phyloP scores from a whole-genome alignment of 2,888 invertebrate species.

The Noctua comes region DNA sequence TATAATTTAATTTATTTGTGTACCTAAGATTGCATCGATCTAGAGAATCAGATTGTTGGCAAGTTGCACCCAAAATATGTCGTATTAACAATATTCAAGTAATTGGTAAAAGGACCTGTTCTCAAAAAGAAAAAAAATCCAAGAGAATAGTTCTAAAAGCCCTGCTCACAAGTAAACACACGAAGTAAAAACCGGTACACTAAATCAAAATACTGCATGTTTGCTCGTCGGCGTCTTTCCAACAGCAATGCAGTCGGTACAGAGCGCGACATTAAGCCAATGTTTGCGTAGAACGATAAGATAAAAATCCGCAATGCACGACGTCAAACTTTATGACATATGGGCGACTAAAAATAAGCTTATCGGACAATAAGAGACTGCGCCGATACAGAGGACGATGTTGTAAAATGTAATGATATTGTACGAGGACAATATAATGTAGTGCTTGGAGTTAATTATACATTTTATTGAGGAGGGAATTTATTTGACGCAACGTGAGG shows the following conservation, averaged over 20 bases:
- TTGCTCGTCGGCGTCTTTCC: conserved; percentile 53
- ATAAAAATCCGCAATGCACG: conserved; percentile 73
- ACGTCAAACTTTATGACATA: conserved; percentile 62
- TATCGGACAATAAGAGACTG: conserved; percentile 59
- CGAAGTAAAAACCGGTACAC: conserved; percentile 29
- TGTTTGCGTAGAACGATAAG: conserved; percentile 71
- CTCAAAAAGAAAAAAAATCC: background rate
- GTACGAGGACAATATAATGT: conserved; percentile 27
- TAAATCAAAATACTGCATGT: conserved; percentile 48
- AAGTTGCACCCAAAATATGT: background rate
- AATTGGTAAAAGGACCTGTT: background rate
- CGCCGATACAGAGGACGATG: conserved; percentile 40
- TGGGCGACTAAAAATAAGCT: conserved; percentile 68
- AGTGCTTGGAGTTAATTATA: conserved; percentile 31
- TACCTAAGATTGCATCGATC: background rate
- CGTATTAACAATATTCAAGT: background rate
- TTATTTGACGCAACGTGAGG: conserved; percentile 7
- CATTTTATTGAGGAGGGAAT: conserved; percentile 3
- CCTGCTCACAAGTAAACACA: conserved; percentile 17
- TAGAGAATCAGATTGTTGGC: background rate
- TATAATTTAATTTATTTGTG: conserved; percentile 13
- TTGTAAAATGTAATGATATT: conserved; percentile 53
- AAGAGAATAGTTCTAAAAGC: conserved; percentile 13
- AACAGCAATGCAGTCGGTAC: conserved; percentile 54
- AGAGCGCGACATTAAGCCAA: conserved; percentile 58